Percentiles rank a stretch among this genome's conserved stretches.
phyloP scores from a whole-genome alignment of 1,140 invertebrate species.

The Zaprionus lachaisei region DNA sequence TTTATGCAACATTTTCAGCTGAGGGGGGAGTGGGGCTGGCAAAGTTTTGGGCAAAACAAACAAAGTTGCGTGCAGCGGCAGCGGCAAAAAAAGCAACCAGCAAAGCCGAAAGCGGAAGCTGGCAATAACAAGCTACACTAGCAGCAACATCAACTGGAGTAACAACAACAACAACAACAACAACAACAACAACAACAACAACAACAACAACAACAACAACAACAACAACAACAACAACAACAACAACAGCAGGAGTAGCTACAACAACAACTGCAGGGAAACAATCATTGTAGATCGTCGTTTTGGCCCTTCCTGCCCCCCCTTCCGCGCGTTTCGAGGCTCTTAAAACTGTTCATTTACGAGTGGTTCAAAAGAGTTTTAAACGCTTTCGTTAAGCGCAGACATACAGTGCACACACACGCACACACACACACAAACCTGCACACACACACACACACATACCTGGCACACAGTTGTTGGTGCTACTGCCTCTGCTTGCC shows the following conservation, averaged over 20 bases:
- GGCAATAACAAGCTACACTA: conserved; percentile 4
- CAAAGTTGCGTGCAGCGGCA: conserved; percentile 32
- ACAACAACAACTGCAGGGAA: conserved; percentile 4
- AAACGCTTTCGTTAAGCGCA: conserved; percentile 33
- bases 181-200: conserved; percentile 1
- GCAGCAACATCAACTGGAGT: conserved; percentile 13
- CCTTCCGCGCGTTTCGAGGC: conserved; percentile 4
- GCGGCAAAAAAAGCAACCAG: conserved; percentile 15
- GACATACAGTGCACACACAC: neutral
- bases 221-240: conserved; percentile 22
- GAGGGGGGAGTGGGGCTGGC: neutral
- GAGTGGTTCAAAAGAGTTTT: conserved; percentile 42
- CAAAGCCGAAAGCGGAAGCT: conserved; percentile 27
- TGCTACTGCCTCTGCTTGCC: neutral
- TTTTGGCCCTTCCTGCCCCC: conserved; percentile 4
- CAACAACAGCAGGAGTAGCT: neutral
- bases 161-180: conserved; percentile 4
- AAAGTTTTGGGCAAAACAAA: conserved; percentile 42
- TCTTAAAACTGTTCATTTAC: conserved; percentile 49
- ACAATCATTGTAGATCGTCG: conserved; percentile 28
- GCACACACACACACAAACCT: neutral
- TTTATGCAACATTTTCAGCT: conserved; percentile 45
- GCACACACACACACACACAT: neutral
- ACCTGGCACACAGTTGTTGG: conserved; percentile 15
- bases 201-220: conserved; percentile 6